phyloP scores from a whole-genome alignment of 2,797 vertebrate genomes.

The Brachyalestes nurse region DNA sequence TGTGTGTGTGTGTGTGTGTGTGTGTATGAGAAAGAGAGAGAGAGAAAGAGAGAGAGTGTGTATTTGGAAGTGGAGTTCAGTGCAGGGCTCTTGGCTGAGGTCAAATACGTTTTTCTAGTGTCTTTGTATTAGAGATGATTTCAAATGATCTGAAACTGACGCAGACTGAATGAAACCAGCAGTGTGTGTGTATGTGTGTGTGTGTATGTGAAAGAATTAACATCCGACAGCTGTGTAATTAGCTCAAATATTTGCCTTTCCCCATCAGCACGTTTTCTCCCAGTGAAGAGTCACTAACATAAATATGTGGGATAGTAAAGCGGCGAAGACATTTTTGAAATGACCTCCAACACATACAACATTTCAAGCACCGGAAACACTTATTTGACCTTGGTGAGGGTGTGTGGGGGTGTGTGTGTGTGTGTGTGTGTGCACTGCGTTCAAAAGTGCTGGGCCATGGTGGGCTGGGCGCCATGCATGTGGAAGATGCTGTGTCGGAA shows the following conservation, averaged over 20 bases:
- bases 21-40: background rate
- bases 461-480: slow-evolving; percentile 64
- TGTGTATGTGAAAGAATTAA: background rate
- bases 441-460: slow-evolving; percentile 48
- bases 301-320: background rate
- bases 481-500: slow-evolving; percentile 60
- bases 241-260: background rate
- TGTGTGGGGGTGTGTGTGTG: slow-evolving; percentile 37
- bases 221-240: slow-evolving; percentile 6
- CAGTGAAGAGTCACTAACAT: background rate
- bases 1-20: background rate
- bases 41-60: background rate
- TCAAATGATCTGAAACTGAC: slow-evolving; percentile 22
- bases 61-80: slow-evolving; percentile 28
- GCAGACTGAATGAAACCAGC: background rate
- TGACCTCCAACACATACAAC: slow-evolving; percentile 16
- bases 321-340: slow-evolving; percentile 21
- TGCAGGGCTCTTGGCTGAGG: slow-evolving; percentile 42
- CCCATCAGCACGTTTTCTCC: background rate
- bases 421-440: slow-evolving; percentile 29
- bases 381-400: slow-evolving; percentile 52
- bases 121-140: slow-evolving; percentile 34
- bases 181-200: background rate
- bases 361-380: slow-evolving; percentile 40
- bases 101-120: slow-evolving; percentile 50